A percentile compares a stretch with the other conserved stretches of the same genome.
phyloP scores from a whole-genome alignment of 2,113 vertebrate species.

The Alexandromys fortis region DNA sequence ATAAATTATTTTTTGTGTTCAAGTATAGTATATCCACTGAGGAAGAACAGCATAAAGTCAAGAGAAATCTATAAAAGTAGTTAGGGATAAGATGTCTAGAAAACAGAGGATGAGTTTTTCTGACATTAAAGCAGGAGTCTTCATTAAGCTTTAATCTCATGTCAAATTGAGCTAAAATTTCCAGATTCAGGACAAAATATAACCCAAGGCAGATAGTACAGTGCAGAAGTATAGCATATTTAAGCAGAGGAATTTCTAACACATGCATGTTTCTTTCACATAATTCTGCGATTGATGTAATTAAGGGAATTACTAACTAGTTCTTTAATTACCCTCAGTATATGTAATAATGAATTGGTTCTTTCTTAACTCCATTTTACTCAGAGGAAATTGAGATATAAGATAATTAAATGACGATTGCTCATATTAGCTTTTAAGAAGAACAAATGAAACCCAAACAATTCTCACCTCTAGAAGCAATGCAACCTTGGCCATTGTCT shows the following conservation, averaged over 20 bases:
- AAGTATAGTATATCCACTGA: background rate
- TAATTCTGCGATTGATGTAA: slow-evolving; percentile 33
- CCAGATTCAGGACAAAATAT: background rate
- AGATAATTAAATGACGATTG: background rate
- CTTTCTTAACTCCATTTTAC: slow-evolving; percentile 47
- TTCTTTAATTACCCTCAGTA: slow-evolving; percentile 44
- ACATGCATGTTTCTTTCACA: background rate
- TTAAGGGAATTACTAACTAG: background rate
- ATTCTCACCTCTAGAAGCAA: background rate
- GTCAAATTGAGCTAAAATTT: slow-evolving; percentile 47
- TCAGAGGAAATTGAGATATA: background rate
- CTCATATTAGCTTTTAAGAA: background rate
- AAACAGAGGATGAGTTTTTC: background rate
- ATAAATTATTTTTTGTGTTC: slow-evolving; percentile 51
- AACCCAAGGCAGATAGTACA: background rate
- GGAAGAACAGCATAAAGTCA: slow-evolving; percentile 21
- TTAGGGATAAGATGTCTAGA: background rate
- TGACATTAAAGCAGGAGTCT: slow-evolving; percentile 22
- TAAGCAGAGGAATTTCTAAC: background rate
- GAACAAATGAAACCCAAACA: background rate
- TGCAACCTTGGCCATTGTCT: background rate
- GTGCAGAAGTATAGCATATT: background rate
- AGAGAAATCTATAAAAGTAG: background rate
- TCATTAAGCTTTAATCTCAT: slow-evolving; percentile 1
- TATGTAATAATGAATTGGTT: background rate